Percentiles rank a stretch among this genome's conserved stretches.
These are phyloP conservation scores for Phyllotreta cruciferae DNA, from an alignment of 2,888 invertebrate species.

Conservation along the genomic window DNA sequence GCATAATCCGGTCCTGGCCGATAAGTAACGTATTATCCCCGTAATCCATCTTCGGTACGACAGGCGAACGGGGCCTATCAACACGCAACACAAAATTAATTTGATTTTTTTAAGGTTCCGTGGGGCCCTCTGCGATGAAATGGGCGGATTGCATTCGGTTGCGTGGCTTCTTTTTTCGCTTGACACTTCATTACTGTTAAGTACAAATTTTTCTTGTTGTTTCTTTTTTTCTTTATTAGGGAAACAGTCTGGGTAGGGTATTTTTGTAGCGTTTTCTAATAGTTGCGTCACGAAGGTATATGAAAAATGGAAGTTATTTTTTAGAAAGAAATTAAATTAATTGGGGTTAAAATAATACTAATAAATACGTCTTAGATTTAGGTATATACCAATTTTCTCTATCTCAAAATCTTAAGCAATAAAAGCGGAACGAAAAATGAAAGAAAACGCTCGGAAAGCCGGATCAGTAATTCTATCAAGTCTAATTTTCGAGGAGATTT, in stretches of 20 bases:
- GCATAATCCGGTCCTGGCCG: constrained; percentile 21
- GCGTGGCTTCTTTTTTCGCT: constrained; percentile 26
- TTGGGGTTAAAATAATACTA: not conserved
- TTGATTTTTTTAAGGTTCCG: constrained; percentile 31
- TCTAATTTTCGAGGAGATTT: constrained; percentile 39
- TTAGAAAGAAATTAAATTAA: too few relatives aligned
- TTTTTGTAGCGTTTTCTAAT: not conserved
- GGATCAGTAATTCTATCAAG: constrained; percentile 41
- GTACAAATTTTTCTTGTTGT: not conserved
- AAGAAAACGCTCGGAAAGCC: constrained; percentile 37
- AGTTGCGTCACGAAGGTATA: too few relatives aligned
- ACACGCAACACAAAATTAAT: constrained; percentile 45
- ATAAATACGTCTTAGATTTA: constrained; percentile 12
- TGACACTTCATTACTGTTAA: constrained; percentile 29
- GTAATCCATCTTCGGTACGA: constrained; percentile 47
- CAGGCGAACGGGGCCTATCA: constrained; percentile 46
- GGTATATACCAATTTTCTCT: constrained; percentile 9
- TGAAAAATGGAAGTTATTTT: too few relatives aligned
- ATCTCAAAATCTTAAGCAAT: constrained; percentile 30
- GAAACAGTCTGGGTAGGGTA: constrained; percentile 1
- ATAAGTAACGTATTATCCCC: constrained; percentile 45
- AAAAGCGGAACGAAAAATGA: constrained; percentile 36
- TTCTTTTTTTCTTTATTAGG: constrained; percentile 10
- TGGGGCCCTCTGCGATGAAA: constrained; percentile 24
- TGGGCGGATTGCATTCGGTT: constrained; percentile 29